Base-by-base conservation (phyloP, 2,888 invertebrate species). In the Eupeodes luniger region DNA sequence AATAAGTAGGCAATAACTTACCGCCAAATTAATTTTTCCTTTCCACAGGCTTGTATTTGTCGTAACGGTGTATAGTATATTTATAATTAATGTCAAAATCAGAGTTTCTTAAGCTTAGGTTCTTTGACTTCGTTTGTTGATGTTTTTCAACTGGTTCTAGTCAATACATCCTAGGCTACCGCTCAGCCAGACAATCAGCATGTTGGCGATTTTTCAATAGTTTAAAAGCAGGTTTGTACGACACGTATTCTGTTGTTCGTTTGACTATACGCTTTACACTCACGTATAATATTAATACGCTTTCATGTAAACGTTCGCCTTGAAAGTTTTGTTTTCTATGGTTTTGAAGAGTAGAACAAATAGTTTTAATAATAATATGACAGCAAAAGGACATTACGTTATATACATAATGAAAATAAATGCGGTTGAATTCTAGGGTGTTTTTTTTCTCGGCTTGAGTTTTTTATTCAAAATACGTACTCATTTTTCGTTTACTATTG, bases 301-400 rank as follows among this genome's bases (percentile, higher is more conserved):
- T 61, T 40, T 10, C 2, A 40, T n/a, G 61, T 36, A 10, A 40
- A 27, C 12, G n/a, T 1, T 61, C n/a, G 10, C 40, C n/a, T n/a
- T 16, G 16, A 36, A 36, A 61, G 61, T 36, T 61, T 61, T n/a
- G 14, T 61, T 61, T 36, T 61, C n/a, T 9, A 61, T 36, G 61
- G n/a, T 40, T 36, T 16, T 61, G 61, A 61, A 40, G 61, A 36
- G 36, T 61, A 11, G 16, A 61, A 40, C n/a, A 40, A 61, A 61
- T 61, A 61, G 36, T 10, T 61, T 40, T 61, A 40, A 61, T 40
- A 61, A 61, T n/a, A 36, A 61, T 61, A 61, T 61, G 36, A 61
- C 40, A 61, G 10, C 40, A 40, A 61, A 4, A 61, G 61, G 9
- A 62, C 4, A 40, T 40, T 40, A 40, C 9, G 40, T 40, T 40